Conservation (phyloP, 2,888 invertebrate species). For the Octodonta nipae region DNA sequence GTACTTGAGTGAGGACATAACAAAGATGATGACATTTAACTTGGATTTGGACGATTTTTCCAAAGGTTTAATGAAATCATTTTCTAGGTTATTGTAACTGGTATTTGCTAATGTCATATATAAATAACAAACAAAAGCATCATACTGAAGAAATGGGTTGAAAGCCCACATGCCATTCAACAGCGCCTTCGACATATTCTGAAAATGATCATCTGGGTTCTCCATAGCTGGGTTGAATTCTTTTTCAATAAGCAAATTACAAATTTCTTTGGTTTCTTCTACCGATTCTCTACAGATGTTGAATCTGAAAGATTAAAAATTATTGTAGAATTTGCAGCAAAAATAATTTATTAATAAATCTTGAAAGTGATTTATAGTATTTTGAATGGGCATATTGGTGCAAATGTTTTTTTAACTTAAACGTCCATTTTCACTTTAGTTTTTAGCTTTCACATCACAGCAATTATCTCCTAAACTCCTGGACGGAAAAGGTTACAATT, state of each 20-base stretch:
- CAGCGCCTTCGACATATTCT: conserved; percentile 48
- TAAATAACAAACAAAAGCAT: conserved; percentile 40
- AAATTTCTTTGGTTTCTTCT: conserved; percentile 49
- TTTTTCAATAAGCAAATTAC: conserved; percentile 43
- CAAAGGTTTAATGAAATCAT: conserved; percentile 8
- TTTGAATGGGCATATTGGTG: too few relatives aligned
- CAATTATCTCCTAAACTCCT: too few relatives aligned
- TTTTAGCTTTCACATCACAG: too few relatives aligned
- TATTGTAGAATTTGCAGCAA: too few relatives aligned
- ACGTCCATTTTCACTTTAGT: too few relatives aligned
- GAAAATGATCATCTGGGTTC: conserved; percentile 46
- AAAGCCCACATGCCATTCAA: conserved; percentile 56
- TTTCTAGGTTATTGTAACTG: conserved; percentile 8
- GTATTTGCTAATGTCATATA: conserved; percentile 15
- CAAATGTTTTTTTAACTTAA: too few relatives aligned
- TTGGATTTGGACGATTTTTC: conserved; percentile 10
- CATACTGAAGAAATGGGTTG: conserved; percentile 47
- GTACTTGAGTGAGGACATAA: conserved; percentile 24
- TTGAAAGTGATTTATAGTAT: too few relatives aligned
- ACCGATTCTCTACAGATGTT: conserved; percentile 53
- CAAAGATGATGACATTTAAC: conserved; percentile 11
- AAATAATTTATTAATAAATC: too few relatives aligned
- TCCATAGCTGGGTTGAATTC: conserved; percentile 49
- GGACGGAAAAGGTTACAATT: too few relatives aligned
- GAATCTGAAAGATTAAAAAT: conserved; percentile 40